These are phyloP conservation scores for Lates japonicus DNA, from an alignment of 2,797 vertebrate species.

Conservation along the genomic window DNA sequence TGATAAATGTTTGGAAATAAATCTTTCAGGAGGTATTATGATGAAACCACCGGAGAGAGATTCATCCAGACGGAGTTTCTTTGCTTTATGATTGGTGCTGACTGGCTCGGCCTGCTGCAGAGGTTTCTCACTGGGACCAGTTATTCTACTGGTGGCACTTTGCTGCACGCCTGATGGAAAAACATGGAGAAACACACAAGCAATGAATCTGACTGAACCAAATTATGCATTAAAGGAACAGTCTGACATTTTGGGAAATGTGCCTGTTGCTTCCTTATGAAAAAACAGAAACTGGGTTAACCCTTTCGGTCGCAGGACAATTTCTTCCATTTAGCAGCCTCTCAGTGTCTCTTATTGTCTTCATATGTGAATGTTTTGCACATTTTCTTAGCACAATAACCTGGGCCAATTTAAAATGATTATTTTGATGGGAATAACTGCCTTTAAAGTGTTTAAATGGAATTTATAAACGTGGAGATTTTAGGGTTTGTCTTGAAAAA, in stretches of 20 bases:
- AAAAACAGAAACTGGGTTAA: too few relatives aligned
- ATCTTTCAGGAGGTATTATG: background rate
- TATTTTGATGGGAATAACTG: too few relatives aligned
- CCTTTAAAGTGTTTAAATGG: too few relatives aligned
- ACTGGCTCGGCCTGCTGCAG: slow-evolving; percentile 52
- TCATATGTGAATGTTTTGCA: too few relatives aligned
- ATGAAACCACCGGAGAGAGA: slow-evolving; percentile 60
- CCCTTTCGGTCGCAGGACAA: too few relatives aligned
- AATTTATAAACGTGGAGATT: too few relatives aligned
- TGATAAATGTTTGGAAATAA: background rate
- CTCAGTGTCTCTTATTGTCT: too few relatives aligned
- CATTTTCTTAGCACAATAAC: too few relatives aligned
- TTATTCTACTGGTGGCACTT: background rate
- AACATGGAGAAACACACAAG: background rate
- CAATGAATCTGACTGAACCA: background rate
- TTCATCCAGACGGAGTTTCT: slow-evolving; percentile 75
- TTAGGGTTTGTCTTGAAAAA: too few relatives aligned
- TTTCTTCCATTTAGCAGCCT: too few relatives aligned
- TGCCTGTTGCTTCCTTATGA: background rate
- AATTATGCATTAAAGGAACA: background rate
- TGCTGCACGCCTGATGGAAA: slow-evolving; percentile 60
- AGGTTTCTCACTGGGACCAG: slow-evolving; percentile 54
- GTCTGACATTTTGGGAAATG: background rate
- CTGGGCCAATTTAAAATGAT: too few relatives aligned
- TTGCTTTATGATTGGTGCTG: slow-evolving; percentile 65